Evolutionary conservation across 2,888 invertebrate genomes (phyloP), one percentile per base, ranked within the genome.

Genomic region (Xylota segnis): DNA sequence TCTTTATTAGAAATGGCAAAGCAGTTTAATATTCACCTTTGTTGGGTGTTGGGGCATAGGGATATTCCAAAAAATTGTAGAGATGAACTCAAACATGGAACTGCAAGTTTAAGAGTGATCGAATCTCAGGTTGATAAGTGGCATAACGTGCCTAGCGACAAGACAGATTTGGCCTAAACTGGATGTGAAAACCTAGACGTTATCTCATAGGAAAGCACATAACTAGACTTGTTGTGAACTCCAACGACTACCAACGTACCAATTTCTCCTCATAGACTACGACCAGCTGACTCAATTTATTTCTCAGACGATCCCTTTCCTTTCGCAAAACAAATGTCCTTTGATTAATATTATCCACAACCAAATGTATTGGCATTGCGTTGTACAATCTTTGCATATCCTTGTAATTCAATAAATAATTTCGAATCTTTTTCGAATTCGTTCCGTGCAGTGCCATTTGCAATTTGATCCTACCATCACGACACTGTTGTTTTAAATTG

Each of bases 321-420:
- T 92, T 92, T 7, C 92, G 90, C 88, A 91, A 87, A 0, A 91
- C 89, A 89, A 92, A 92, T 5, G 92, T 91, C 2, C 90, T 89
- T 76, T 92, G 91, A 88, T 91, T 91, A 6, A 92, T 91, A 43
- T 91, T 91, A 29, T 92, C 92, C 16, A 89, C 89, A 9, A 92
- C 90, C 78, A 90, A 37, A 40, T 91, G 88, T 16, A 91, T 88
- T 34, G 92, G 91, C 91, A 92, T 91, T 18, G 89, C 89, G 58
- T 91, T 89, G 68, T 91, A 92, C 0, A 92, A 74, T 2, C 91
- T 89, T 81, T 91, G 90, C 90, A 92, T 89, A 32, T 90, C 91
- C 79, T 89, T 90, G 81, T 91, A 90, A 61, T 91, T 90, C 23
- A 90, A 90, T 1, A 92, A 86, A 32, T 89, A 88, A 74, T 92